These are phyloP conservation scores for Heliocidaris erythrogramma DNA, from an alignment of 35 echinoderm and acorn worm genomes.

Conservation along the genomic window DNA sequence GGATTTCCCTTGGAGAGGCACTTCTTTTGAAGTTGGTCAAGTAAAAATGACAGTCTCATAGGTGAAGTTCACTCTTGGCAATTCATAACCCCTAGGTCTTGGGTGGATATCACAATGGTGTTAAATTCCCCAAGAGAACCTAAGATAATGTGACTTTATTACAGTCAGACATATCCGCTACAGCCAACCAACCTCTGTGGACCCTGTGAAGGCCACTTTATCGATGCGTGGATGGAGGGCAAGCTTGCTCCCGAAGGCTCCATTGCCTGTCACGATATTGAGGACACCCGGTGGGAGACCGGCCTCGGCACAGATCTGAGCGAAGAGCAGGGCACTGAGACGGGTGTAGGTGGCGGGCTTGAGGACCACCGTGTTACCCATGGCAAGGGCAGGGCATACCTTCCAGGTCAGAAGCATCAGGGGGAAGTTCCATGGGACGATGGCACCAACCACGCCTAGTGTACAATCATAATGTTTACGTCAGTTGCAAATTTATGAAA, in stretches of 20 bases:
- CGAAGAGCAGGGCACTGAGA: slow-evolving; percentile 87
- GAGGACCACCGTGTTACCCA: slow-evolving; percentile 95
- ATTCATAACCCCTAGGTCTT: too few species aligned
- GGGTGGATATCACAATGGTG: too few species aligned
- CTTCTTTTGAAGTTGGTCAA: too few species aligned
- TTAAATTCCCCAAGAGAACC: too few species aligned
- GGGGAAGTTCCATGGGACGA: slow-evolving; percentile 98
- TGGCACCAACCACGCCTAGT: slow-evolving; percentile 90
- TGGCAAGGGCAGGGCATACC: slow-evolving; percentile 95
- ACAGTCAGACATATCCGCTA: too few species aligned
- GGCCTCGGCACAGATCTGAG: slow-evolving; percentile 98
- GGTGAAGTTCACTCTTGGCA: too few species aligned
- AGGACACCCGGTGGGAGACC: slow-evolving; percentile 94
- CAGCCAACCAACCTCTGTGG: slow-evolving; percentile 74
- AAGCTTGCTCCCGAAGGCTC: slow-evolving; percentile 90
- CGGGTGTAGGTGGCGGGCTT: slow-evolving; percentile 97
- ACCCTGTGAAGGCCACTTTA: slow-evolving; percentile 98
- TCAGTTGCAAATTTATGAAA: too few species aligned
- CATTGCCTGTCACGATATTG: slow-evolving; percentile 96
- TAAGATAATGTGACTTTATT: too few species aligned
- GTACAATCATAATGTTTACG: not conserved
- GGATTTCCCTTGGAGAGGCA: too few species aligned
- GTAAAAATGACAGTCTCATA: too few species aligned
- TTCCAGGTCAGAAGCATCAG: slow-evolving; percentile 98
- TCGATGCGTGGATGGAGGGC: slow-evolving; percentile 82